These are phyloP conservation scores for Bombylius discolor DNA, from an alignment of 2,888 invertebrate species.

Conservation along the genomic window DNA sequence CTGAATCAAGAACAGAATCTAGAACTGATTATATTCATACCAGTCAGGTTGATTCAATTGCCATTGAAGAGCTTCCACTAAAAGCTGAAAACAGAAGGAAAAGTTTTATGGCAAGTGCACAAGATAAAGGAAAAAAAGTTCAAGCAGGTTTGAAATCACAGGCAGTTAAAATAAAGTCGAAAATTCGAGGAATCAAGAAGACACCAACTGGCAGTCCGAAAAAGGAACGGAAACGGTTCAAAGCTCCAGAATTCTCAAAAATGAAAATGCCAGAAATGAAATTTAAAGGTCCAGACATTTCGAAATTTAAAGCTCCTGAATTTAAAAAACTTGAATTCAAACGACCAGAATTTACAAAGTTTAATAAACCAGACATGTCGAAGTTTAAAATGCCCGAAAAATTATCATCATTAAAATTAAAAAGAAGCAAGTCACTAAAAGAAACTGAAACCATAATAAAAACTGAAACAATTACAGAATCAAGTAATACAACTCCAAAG, in stretches of 20 bases:
- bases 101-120: conserved; percentile 38
- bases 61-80: conserved; percentile 48
- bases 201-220: conserved; percentile 35
- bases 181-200: conserved; percentile 47
- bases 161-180: conserved; percentile 58
- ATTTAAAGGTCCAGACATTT: conserved; percentile 36
- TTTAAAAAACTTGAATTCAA: conserved; percentile 26
- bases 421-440: conserved; percentile 36
- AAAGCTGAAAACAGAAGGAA: conserved; percentile 45
- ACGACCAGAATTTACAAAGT: conserved; percentile 36
- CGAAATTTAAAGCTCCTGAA: conserved; percentile 30
- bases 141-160: conserved; percentile 55
- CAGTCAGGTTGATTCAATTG: conserved; percentile 54
- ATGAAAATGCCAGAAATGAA: conserved; percentile 35
- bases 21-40: conserved; percentile 52
- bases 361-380: conserved; percentile 44
- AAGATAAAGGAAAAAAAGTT: conserved; percentile 41
- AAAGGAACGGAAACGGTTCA: conserved; percentile 30
- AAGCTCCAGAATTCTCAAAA: conserved; percentile 34
- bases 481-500: conserved; percentile 40
- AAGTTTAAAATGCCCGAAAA: conserved; percentile 50
- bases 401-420: conserved; percentile 46
- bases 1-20: conserved; percentile 45
- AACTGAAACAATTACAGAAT: conserved; percentile 34
- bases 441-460: conserved; percentile 20